phyloP scores from a whole-genome alignment of 2,797 vertebrate genomes.

The Iguana delicatissima region DNA sequence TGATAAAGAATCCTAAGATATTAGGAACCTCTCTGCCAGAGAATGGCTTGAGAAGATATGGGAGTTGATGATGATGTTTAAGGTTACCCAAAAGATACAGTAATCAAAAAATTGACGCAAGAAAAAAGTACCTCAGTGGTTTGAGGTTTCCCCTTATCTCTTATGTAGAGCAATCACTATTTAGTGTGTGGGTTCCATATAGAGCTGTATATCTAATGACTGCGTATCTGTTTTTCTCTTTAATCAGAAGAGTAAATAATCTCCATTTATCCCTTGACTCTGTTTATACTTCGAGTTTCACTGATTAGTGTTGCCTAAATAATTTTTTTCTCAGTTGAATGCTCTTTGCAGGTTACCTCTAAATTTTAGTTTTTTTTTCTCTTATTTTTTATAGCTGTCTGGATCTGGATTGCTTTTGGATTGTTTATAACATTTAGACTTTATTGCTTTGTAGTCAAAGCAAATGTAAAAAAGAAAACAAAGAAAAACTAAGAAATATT shows the following conservation, averaged over 20 bases:
- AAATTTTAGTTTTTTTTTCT: background rate
- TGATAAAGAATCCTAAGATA: background rate
- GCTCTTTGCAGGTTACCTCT: background rate
- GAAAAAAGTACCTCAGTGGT: background rate
- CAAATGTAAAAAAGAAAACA: background rate
- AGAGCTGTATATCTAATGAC: background rate
- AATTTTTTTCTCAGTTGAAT: background rate
- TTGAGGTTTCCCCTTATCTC: background rate
- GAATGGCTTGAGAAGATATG: background rate
- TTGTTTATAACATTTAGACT: background rate
- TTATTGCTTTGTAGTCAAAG: background rate
- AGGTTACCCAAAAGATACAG: background rate
- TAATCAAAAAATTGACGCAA: background rate
- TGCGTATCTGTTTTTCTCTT: background rate
- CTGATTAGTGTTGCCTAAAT: background rate
- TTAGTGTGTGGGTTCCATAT: background rate
- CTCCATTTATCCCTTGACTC: background rate
- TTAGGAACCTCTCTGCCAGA: background rate
- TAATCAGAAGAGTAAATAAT: background rate
- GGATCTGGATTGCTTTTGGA: background rate
- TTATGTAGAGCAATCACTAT: background rate
- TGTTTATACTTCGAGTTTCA: background rate
- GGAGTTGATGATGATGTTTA: background rate
- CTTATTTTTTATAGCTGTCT: background rate
- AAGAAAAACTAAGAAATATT: background rate